Evolutionary conservation across 2,888 invertebrate genomes (phyloP).

Genomic region (Drosophila lutescens): DNA sequence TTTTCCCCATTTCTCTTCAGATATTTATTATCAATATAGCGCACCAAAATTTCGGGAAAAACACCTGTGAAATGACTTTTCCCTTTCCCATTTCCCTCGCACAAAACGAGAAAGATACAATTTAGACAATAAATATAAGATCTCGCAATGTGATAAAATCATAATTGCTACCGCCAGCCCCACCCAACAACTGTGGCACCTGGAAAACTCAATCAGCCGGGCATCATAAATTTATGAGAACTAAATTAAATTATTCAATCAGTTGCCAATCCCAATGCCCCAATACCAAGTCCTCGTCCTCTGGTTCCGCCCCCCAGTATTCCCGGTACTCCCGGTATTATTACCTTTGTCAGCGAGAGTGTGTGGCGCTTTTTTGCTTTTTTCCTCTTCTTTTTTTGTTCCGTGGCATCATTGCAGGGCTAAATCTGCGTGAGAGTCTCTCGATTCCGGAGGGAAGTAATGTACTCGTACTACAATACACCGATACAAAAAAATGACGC

Average conservation of each 20-base stretch:
- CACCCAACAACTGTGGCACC: conserved; percentile 12
- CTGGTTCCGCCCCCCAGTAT: not conserved
- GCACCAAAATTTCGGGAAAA: too few relatives aligned
- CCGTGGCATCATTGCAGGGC: not conserved
- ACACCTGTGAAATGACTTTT: not conserved
- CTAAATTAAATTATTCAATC: conserved; percentile 42
- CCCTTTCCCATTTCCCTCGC: not conserved
- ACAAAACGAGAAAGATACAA: not conserved
- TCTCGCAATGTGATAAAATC: conserved; percentile 14
- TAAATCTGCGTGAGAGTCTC: conserved; percentile 33
- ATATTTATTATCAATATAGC: too few relatives aligned
- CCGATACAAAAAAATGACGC: too few relatives aligned
- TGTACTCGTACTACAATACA: not conserved
- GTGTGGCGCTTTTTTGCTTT: conserved; percentile 1
- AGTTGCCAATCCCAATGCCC: conserved; percentile 17
- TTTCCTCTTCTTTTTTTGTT: not conserved
- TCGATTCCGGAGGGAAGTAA: conserved; percentile 1
- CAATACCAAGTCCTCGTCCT: not conserved
- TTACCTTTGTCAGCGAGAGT: conserved; percentile 10
- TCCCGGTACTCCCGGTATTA: conserved; percentile 1
- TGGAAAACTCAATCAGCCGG: conserved; percentile 34
- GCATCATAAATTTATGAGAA: conserved; percentile 38
- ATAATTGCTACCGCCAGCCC: conserved; percentile 17
- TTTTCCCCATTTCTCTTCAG: too few relatives aligned
- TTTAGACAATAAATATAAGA: conserved; percentile 11